Evolutionary conservation across 2,113 vertebrate species (phyloP), one percentile per base, ranked within the genome.

Genomic region (Eidolon helvum): DNA sequence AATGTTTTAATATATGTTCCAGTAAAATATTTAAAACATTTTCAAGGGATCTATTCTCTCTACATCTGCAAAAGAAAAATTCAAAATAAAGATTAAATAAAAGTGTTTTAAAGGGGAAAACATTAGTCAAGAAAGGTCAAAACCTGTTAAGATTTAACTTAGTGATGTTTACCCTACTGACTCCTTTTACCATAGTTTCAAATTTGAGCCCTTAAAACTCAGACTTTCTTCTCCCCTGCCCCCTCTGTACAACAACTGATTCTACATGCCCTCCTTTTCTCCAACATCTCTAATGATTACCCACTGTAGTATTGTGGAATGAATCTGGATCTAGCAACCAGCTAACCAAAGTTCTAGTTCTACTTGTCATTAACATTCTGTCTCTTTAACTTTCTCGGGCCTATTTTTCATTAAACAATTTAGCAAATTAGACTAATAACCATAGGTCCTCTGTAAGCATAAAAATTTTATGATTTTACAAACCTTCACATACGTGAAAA

Each of bases 91-190:
- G 33, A 68, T 14, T 63, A 84, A 75, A 65, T 85, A 4, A 89
- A 71, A 68, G n/a, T 69, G 45, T 90, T 92, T 74, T 74, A 91
- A 74, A 92, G 69, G 22, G n/a, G 26, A 53, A 93, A 94, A 48
- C 53, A 79, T 71, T 61, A 40, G 40, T 63, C 63, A 79, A 78
- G 68, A 77, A 90, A 75, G 10, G 53, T 71, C 19, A 66, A 92
- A 92, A 79, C 14, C 9, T 82, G 28, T 86, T 89, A 65, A 80
- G 9, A 94, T 84, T 93, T 84, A 75, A 78, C 72, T 80, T 66
- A 43, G 57, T 57, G 22, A 87, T 4, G 72, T 26, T 40, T 50
- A 59, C 12, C n/a, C 48, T 69, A 79, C 19, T 77, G 38, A 40
- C 10, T 88, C 65, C 82, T 91, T 95, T 75, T 59, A 48, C 15